Base-by-base conservation (phyloP, 2,113 vertebrate genomes). In the Pachycephala philippinensis region DNA sequence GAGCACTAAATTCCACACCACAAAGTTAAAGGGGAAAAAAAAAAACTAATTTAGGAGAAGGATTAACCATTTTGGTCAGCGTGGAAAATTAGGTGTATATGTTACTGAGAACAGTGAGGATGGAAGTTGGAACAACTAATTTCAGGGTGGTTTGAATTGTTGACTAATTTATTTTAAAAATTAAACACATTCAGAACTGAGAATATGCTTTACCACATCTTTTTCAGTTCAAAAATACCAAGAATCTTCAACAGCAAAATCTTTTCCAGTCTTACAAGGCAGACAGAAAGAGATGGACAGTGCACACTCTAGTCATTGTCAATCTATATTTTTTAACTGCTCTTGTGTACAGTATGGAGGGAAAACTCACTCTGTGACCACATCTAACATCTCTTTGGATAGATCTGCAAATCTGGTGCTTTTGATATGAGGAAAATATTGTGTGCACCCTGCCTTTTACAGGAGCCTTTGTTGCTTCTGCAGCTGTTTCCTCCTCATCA, bases 1-100 rank as follows among this genome's bases (percentile, higher is more conserved):
- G 80, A 95, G 95, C 97, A 97, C 97, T 98, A 98, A 98, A 98
- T 98, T 98, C 98, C 97, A 98, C 98, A 98, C 97, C 97, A 97
- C 98, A 98, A 98, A 98, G 98, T 98, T 98, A 97, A 97, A 97
- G 97, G 90, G 13, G 28, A 31, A 39, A 72, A 91, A 90, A 90
- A 79, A 89, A 81, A 89, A 35, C 96, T 98, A 98, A 98, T 98
- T 98, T 98, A 98, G 97, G 97, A 97, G 95, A 96, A 96, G 98
- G 98, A 98, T 98, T 98, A 98, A 97, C 92, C 92, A 97, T 97
- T 93, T 95, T 97, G 97, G 97, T 98, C 97, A 95, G 97, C 93
- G 96, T 96, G 91, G 97, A 98, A 98, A 98, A 98, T 97, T 95
- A 97, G 97, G 96, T 96, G 90, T 97, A 95, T 93, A 78, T 97